phyloP scores from a whole-genome alignment of 2,113 vertebrate species.

The Egretta garzetta region DNA sequence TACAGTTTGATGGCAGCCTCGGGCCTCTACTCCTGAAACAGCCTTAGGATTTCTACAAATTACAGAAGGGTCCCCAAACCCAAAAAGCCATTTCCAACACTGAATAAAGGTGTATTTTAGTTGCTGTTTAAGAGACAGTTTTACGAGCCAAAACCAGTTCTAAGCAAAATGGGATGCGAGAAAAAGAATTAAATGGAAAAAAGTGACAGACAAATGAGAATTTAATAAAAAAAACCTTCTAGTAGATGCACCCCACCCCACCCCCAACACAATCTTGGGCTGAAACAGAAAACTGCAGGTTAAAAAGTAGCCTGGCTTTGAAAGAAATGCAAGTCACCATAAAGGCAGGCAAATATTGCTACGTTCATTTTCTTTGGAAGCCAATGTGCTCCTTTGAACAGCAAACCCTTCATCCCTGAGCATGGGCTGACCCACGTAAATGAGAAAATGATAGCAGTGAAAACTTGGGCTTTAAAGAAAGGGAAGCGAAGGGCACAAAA shows the following conservation, averaged over 20 bases:
- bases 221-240: not conserved
- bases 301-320: not conserved
- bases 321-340: not conserved
- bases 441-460: not conserved
- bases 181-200: not conserved
- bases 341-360: not conserved
- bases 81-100: not conserved
- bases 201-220: not conserved
- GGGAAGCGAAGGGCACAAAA: not conserved
- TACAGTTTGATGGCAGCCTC: not conserved
- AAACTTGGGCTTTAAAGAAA: not conserved
- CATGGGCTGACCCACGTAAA: not conserved
- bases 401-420: not conserved
- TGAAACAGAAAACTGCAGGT: not conserved
- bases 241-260: not conserved
- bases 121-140: not conserved
- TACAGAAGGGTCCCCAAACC: not conserved
- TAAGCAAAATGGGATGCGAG: not conserved
- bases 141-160: not conserved
- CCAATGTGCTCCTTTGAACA: not conserved
- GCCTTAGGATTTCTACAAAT: not conserved
- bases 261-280: not conserved
- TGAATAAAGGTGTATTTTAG: not conserved
- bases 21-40: not conserved
- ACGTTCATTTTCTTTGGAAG: not conserved